Conservation (phyloP, 2,888 invertebrate genomes). For the Apotomis turbidana region DNA sequence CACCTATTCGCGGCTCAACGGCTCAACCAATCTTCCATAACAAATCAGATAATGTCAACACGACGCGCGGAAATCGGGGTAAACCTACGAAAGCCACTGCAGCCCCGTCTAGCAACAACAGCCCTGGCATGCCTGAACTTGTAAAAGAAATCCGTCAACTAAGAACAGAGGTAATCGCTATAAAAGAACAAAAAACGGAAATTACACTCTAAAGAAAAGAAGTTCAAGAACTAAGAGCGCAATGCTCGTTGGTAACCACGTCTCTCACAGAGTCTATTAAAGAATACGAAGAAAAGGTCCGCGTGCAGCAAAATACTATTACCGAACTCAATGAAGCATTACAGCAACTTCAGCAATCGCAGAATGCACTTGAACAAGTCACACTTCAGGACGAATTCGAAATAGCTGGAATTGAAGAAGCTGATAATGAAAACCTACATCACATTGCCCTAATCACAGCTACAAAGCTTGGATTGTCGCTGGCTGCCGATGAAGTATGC, state of each 20-base stretch:
- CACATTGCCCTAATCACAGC: background rate
- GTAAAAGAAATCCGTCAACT: no score
- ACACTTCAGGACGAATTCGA: slow-evolving; percentile 3
- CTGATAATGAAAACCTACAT: background rate
- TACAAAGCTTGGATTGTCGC: background rate
- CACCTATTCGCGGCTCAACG: no score
- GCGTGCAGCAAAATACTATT: background rate
- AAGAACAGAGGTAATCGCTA: no score
- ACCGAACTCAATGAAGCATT: background rate
- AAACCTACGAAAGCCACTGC: no score
- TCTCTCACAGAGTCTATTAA: background rate
- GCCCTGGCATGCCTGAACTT: no score
- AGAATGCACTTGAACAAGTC: background rate
- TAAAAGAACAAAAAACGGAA: slow-evolving; percentile 6
- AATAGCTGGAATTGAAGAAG: slow-evolving; percentile 2
- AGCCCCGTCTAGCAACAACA: no score
- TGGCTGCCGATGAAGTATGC: background rate
- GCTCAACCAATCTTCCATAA: no score
- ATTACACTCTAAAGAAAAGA: background rate
- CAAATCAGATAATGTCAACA: no score
- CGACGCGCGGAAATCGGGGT: no score
- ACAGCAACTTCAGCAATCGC: background rate
- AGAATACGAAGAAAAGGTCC: background rate
- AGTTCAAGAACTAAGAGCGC: slow-evolving; percentile 1
- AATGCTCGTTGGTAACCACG: background rate